phyloP scores from a whole-genome alignment of 2,797 vertebrate species.

The Hippocampus kuda region DNA sequence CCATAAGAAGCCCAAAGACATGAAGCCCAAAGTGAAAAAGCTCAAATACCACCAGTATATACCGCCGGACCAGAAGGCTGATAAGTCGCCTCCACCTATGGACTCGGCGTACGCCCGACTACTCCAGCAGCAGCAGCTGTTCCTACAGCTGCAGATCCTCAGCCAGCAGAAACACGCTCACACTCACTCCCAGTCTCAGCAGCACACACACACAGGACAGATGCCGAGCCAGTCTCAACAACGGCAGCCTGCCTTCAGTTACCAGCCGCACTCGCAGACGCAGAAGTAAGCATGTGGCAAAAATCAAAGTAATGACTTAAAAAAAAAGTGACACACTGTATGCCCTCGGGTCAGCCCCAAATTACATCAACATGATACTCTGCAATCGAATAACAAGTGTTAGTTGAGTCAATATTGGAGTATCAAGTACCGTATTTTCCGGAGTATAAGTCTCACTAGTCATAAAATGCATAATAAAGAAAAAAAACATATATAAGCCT shows the following conservation, averaged over 20 bases:
- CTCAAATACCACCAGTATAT: constrained; percentile 99
- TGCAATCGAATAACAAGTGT: no score
- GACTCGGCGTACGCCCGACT: constrained; percentile 95
- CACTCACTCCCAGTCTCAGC: constrained; percentile 56
- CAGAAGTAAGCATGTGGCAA: constrained; percentile 72
- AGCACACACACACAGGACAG: constrained; percentile 59
- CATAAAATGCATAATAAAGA: no score
- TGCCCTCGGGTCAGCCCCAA: no score
- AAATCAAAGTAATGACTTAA: neutral
- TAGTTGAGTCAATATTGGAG: no score
- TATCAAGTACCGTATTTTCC: no score
- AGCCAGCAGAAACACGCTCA: constrained; percentile 90
- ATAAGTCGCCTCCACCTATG: constrained; percentile 96
- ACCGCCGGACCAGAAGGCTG: constrained; percentile 93
- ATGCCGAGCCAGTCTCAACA: constrained; percentile 52
- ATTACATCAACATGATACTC: no score
- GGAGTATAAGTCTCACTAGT: no score
- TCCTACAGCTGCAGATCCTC: constrained; percentile 96
- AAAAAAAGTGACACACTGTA: neutral
- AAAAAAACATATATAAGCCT: no score
- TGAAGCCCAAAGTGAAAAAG: constrained; percentile 97
- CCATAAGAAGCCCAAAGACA: constrained; percentile 97
- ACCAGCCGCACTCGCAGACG: constrained; percentile 71
- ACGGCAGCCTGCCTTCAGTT: constrained; percentile 76
- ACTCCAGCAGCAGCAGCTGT: constrained; percentile 96